Conservation (phyloP, 1,140 invertebrate species). For the Heliconius hermathena region DNA sequence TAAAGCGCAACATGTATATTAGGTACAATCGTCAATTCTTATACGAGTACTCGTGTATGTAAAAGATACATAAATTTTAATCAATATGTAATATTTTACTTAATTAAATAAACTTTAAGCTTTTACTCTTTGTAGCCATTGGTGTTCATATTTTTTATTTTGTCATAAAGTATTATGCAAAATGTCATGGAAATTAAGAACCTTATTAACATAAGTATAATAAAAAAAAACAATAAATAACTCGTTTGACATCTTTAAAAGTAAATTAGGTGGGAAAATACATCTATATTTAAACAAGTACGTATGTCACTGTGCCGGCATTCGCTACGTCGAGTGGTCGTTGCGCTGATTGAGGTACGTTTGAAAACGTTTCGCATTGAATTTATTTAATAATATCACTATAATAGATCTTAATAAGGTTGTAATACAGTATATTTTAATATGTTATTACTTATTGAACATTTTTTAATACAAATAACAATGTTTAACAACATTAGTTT, state of each 20-base stretch:
- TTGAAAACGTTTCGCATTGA: conserved; percentile 5
- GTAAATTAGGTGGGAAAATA: conserved; percentile 38
- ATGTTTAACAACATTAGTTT: background rate
- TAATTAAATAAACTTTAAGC: no score
- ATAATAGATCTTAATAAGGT: background rate
- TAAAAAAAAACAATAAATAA: conserved; percentile 28
- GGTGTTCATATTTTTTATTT: background rate
- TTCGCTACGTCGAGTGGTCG: conserved; percentile 47
- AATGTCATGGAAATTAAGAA: background rate
- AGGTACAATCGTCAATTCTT: no score
- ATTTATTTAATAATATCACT: background rate
- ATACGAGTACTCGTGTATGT: no score
- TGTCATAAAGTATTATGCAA: background rate
- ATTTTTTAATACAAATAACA: background rate
- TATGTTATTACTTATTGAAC: background rate
- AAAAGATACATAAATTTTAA: no score
- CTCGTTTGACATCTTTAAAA: conserved; percentile 36
- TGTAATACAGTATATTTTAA: conserved; percentile 13
- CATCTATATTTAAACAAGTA: conserved; percentile 23
- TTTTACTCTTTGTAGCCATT: background rate
- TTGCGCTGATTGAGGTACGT: conserved; percentile 36
- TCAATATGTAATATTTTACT: no score
- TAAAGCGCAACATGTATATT: no score
- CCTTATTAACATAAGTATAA: background rate
- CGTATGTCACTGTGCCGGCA: conserved; percentile 42